These are phyloP conservation scores for Drosophila leonis DNA, from an alignment of 2,888 invertebrate genomes.

Conservation along the genomic window DNA sequence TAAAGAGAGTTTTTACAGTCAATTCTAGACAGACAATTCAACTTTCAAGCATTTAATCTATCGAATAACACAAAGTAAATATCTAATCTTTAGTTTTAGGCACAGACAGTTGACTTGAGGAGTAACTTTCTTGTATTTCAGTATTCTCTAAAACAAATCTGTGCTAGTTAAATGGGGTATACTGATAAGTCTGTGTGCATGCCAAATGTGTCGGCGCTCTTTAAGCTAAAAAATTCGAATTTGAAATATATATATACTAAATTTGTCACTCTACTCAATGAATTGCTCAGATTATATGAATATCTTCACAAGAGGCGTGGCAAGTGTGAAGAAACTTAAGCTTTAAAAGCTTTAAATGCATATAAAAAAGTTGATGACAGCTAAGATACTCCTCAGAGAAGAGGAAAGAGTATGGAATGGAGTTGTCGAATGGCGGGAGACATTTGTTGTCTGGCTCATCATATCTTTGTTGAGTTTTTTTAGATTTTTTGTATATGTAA, in stretches of 20 bases:
- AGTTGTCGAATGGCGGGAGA: background rate
- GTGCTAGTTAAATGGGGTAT: background rate
- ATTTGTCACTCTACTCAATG: background rate
- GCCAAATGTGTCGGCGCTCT: background rate
- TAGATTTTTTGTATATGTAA: no score
- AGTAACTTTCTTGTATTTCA: background rate
- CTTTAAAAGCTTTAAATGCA: background rate
- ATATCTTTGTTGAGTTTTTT: no score
- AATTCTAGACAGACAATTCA: no score
- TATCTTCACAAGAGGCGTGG: background rate
- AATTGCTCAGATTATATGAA: background rate
- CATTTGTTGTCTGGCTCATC: no score
- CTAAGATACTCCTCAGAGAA: background rate
- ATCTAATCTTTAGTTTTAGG: no score
- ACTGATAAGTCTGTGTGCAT: background rate
- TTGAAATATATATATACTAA: background rate
- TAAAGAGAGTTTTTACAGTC: no score
- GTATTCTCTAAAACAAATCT: background rate
- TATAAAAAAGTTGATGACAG: background rate
- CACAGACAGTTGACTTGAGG: no score
- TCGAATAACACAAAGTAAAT: no score
- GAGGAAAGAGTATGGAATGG: background rate
- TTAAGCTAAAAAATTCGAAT: background rate
- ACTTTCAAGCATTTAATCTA: no score
- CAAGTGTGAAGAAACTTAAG: background rate